Conservation (phyloP, 2,797 vertebrate species). For the Varecia variegata region DNA sequence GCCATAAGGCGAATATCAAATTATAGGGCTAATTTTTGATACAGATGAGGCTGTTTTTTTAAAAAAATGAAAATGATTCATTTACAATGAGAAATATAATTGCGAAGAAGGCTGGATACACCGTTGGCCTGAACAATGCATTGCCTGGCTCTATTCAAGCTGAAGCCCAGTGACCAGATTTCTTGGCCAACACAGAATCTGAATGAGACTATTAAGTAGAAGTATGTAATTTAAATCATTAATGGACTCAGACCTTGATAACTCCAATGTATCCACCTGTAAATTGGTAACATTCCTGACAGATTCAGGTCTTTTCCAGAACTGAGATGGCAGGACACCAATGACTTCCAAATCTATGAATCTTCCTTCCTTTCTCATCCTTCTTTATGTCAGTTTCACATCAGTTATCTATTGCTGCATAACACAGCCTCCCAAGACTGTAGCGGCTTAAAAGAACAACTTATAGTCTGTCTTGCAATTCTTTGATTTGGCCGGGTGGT, state of each 20-base stretch:
- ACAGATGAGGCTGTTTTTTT: background rate
- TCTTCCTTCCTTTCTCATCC: background rate
- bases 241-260: background rate
- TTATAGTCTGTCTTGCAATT: background rate
- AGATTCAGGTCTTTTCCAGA: background rate
- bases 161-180: background rate
- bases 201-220: background rate
- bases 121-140: background rate
- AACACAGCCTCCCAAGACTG: too few species aligned
- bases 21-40: background rate
- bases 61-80: background rate
- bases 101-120: background rate
- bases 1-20: background rate
- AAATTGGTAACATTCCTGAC: background rate
- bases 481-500: background rate
- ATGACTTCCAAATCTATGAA: background rate
- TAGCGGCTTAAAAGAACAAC: background rate
- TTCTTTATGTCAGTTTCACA: background rate
- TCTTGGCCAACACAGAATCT: background rate
- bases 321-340: background rate
- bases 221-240: background rate
- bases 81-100: background rate
- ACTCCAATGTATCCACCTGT: background rate
- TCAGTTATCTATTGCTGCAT: background rate
- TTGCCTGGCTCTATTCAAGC: background rate